Conservation (phyloP, 2,888 invertebrate species). For the Oligia fasciuncula region DNA sequence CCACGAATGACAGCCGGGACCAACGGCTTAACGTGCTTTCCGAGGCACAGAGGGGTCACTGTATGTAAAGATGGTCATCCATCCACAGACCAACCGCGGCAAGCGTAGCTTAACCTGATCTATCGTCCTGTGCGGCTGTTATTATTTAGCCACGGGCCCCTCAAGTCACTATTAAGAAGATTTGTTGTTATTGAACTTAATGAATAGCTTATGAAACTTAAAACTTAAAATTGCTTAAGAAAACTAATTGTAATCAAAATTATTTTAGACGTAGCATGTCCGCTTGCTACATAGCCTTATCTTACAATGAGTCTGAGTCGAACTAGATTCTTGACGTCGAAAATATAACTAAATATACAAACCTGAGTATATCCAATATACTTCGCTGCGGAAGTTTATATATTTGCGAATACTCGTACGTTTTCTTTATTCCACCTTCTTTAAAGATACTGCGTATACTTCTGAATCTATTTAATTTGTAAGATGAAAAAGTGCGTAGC, state of each 20-base stretch:
- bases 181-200: not conserved
- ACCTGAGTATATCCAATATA: constrained; percentile 27
- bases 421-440: constrained; percentile 27
- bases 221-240: not conserved
- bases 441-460: constrained; percentile 14
- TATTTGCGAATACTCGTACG: constrained; percentile 22
- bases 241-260: not conserved
- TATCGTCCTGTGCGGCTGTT: too few relatives aligned
- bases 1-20: too few relatives aligned
- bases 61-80: too few relatives aligned
- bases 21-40: too few relatives aligned
- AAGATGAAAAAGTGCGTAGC: constrained; percentile 31
- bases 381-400: constrained; percentile 31
- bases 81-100: too few relatives aligned
- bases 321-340: constrained; percentile 51
- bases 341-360: constrained; percentile 38
- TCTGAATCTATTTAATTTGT: constrained; percentile 18
- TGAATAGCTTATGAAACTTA: too few relatives aligned
- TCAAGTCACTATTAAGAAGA: not conserved
- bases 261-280: not conserved
- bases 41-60: too few relatives aligned
- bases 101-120: too few relatives aligned
- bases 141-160: too few relatives aligned
- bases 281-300: constrained; percentile 40
- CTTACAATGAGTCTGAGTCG: constrained; percentile 46